phyloP scores from a whole-genome alignment of 2,888 invertebrate genomes.

The Tipula confusa region DNA sequence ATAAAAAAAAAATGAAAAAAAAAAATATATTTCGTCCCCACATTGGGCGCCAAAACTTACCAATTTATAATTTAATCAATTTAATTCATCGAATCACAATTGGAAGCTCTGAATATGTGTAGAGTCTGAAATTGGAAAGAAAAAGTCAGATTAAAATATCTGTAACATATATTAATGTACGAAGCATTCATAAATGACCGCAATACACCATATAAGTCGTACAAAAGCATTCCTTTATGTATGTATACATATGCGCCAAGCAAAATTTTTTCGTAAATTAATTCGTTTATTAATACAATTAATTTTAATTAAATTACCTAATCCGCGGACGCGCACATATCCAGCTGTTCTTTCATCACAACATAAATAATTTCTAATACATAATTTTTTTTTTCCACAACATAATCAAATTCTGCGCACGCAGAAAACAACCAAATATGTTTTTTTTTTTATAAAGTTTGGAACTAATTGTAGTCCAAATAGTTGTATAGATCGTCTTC shows the following conservation, averaged over 20 bases:
- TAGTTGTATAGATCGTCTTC: neutral
- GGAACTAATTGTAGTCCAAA: neutral
- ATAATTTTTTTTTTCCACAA: neutral
- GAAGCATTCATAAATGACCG: neutral
- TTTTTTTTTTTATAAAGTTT: no score
- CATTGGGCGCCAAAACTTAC: neutral
- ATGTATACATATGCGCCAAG: neutral
- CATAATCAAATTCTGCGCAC: neutral
- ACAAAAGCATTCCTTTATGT: neutral
- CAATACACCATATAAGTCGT: neutral
- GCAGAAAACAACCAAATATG: neutral
- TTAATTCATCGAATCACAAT: neutral
- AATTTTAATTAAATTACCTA: neutral
- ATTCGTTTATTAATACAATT: constrained; percentile 9
- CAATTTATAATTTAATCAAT: neutral
- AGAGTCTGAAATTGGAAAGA: neutral
- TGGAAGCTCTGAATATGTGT: neutral
- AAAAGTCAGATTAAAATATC: neutral
- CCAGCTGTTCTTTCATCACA: constrained; percentile 17
- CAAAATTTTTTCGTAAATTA: neutral
- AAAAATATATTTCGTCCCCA: no score
- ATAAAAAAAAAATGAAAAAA: neutral
- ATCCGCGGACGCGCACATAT: neutral
- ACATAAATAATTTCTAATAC: neutral
- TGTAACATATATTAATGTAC: neutral